Evolutionary conservation across 2,113 vertebrate species (phyloP), one percentile per base, ranked within the genome.

Genomic region (Paramisgurnus dabryanus): DNA sequence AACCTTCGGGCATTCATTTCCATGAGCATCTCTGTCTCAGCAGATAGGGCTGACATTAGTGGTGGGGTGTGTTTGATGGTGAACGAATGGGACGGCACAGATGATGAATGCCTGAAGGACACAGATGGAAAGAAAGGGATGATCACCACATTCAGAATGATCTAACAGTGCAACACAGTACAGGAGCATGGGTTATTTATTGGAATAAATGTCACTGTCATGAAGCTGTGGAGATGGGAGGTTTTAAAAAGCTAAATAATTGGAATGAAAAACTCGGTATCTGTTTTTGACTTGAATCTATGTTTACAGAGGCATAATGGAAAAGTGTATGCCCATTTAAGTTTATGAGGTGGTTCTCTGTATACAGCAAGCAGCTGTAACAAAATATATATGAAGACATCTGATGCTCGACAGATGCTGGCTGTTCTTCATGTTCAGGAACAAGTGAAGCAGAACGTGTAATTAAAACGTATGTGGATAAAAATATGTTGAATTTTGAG

Each of bases 21-120:
- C 49, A 65, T 53, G 47, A 57, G 49, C 57, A 78, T 82, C 79
- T 64, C 12, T 79, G 75, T 68, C 45, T 80, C 39, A 74, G 82
- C 43, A 61, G 74, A 63, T 67, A 22, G 39, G 69, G 60, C 61
- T 41, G 76, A 80, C 49, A 58, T 70, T 22, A 49, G 50, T 50
- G 17, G 71, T 4, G 11, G 68, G 60, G 18, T 11, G 39, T 18
- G 74, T 79, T 84, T 74, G 78, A 69, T 69, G 65, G 79, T 76
- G 41, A 60, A 57, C 70, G 18, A 67, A 43, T 63, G 41, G 15
- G 58, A 50, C 75, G 50, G 55, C 34, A 66, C 49, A 5, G 34
- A 75, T 69, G 61, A 80, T 11, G 69, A 67, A 70, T 77, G 57
- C 66, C 18, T 71, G 12, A 76, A 58, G n/a, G 78, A 63, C 66